Evolutionary conservation across 2,888 invertebrate species (phyloP), one percentile per base, ranked within the genome.

Genomic region (Mystacides longicornis): DNA sequence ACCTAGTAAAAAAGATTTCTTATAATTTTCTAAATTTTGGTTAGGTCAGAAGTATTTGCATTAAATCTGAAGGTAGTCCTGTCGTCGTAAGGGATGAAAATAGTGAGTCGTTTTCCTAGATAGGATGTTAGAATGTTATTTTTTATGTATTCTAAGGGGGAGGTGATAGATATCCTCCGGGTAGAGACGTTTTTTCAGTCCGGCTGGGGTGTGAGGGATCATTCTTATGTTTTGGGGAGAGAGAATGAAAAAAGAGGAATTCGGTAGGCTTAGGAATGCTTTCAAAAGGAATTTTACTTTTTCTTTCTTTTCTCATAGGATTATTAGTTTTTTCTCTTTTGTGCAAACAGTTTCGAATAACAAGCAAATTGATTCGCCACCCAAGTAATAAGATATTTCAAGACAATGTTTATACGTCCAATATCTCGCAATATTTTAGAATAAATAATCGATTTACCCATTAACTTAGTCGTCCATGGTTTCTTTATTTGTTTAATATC

Each of bases 191-290:
- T 56, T 58, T 60, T 60, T 56, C 51, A 33, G 27, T 62, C 45
- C 67, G 46, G 55, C 52, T 50, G 56, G 62, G 67, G 59, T 55
- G 58, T 59, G 55, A 54, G 49, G 58, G 60, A 60, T 60, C 60
- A 59, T 58, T 64, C 68, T 70, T 71, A 74, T 73, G 75, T 71
- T 74, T 74, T 27, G 73, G 69, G 51, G 53, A 55, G 37, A 16
- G 37, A 37, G 55, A 23, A 37, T 52, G 46, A 33, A 42, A 56
- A 56, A 54, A 54, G 48, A 43, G 54, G 54, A 54, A 33, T 49
- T 43, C 23, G 42, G 49, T 14, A n/a, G 54, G 54, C 42, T 49
- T 42, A 49, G 37, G 23, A 33, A 19, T 54, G 54, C 48, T 54
- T 54, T 54, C 27, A 49, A 54, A 54, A 54, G 53, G 48, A 48